Conservation (phyloP, 1,140 invertebrate genomes). For the Trachymyrmex septentrionalis region DNA sequence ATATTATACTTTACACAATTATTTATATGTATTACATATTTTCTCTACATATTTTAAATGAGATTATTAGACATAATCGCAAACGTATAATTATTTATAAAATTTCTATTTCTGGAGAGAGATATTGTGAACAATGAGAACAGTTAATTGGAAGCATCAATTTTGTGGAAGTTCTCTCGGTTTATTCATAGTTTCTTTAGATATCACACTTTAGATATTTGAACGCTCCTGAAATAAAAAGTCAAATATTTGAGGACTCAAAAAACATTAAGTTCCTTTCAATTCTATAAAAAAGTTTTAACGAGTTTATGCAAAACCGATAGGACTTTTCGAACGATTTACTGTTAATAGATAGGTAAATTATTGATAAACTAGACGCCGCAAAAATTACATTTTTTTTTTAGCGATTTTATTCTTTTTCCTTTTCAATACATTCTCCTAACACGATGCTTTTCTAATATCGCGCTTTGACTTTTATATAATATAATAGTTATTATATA, state of each 20-base stretch:
- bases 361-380: not conserved
- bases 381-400: not conserved
- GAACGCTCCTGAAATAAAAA: not conserved
- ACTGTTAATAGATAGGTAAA: not conserved
- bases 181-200: not conserved
- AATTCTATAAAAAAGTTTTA: slow-evolving; percentile 7
- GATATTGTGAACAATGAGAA: not conserved
- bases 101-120: not conserved
- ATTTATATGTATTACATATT: slow-evolving; percentile 1
- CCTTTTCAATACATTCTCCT: not conserved
- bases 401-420: not conserved
- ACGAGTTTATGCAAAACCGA: not conserved
- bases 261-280: not conserved
- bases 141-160: not conserved
- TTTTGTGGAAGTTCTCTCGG: slow-evolving; percentile 11
- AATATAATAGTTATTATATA: not conserved
- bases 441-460: slow-evolving; percentile 12
- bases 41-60: not conserved
- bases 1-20: not conserved
- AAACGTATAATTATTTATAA: not conserved
- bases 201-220: not conserved
- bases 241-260: not conserved
- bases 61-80: not conserved
- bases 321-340: slow-evolving; percentile 1
- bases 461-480: not conserved